Conservation (phyloP, 2,797 vertebrate species). For the Diplodus sargus region DNA sequence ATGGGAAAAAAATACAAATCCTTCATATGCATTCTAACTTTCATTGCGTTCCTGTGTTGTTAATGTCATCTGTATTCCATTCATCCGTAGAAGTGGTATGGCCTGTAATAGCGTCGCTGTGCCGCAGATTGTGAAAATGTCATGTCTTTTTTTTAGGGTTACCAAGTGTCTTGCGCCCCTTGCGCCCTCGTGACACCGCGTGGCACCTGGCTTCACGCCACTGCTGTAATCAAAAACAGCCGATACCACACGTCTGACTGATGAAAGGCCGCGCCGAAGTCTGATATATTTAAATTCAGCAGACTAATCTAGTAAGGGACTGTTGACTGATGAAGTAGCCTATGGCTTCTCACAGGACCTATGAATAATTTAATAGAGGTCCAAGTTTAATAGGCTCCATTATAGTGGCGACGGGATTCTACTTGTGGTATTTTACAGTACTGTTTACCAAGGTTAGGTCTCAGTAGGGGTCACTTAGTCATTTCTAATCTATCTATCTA, state of each 20-base stretch:
- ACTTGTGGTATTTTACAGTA: slow-evolving; percentile 18
- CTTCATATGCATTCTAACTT: too few species aligned
- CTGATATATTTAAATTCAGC: slow-evolving; percentile 79
- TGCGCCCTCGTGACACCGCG: neutral
- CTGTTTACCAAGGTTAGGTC: slow-evolving; percentile 44
- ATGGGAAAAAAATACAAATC: too few species aligned
- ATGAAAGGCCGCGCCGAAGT: slow-evolving; percentile 62
- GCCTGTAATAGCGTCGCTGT: neutral
- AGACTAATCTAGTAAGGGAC: slow-evolving; percentile 72
- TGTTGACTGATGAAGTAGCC: slow-evolving; percentile 79
- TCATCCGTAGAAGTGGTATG: neutral
- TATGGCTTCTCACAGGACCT: slow-evolving; percentile 72
- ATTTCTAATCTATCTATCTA: neutral
- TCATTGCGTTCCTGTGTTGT: too few species aligned
- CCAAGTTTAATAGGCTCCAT: slow-evolving; percentile 72
- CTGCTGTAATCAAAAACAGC: slow-evolving; percentile 39
- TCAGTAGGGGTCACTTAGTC: neutral
- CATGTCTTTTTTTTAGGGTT: neutral
- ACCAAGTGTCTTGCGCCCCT: neutral
- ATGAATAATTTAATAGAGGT: slow-evolving; percentile 78
- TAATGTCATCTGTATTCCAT: neutral
- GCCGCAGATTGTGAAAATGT: neutral
- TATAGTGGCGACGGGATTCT: slow-evolving; percentile 40
- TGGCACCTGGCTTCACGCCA: neutral
- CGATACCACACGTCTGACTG: slow-evolving; percentile 56